Base-by-base conservation (phyloP, 2,113 vertebrate genomes). In the Cottus gobio region DNA sequence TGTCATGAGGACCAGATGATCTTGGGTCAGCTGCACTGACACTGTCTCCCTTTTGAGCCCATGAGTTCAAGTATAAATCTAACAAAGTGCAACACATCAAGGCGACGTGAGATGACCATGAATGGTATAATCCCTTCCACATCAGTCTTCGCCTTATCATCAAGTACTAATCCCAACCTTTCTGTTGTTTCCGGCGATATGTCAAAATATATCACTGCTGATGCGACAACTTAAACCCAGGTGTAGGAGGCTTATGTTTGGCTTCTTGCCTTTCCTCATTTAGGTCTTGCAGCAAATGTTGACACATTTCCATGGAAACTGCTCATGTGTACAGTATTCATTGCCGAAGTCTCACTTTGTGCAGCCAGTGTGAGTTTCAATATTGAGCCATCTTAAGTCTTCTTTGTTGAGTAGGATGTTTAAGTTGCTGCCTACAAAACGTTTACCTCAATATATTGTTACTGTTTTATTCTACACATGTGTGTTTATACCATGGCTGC, bases 271-370 rank as follows among this genome's bases (percentile, higher is more conserved):
- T 81, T 57, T 56, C 57, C 81, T 87, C 75, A 82, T 86, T 90
- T 77, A 83, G 39, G 39, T 77, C 80, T 79, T 85, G 50, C 36
- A 82, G 61, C 80, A 84, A 71, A 72, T 87, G 86, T 89, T 87
- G 87, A 87, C 54, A 75, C 68, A 56, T 92, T 80, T 77, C 90
- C 90, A 88, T 92, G 87, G 89, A 90, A 93, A 94, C 91, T 63
- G 44, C 84, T 82, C 72, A 64, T 71, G 62, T 64, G 66, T 71
- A 80, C 57, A 39, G n/a, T 69, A 63, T 77, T 34, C 50, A 20
- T 42, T 54, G 31, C 60, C 67, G 61, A 75, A 74, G 42, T 65
- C 64, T 82, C n/a, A 57, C 65, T 7, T 12, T 75, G 61, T 56
- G 5, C 48, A 76, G 58, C 9, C 20, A 48, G 56, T 34, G 28